Base-by-base conservation (phyloP, 2,888 invertebrate species). In the Perizoma flavofasciatum region DNA sequence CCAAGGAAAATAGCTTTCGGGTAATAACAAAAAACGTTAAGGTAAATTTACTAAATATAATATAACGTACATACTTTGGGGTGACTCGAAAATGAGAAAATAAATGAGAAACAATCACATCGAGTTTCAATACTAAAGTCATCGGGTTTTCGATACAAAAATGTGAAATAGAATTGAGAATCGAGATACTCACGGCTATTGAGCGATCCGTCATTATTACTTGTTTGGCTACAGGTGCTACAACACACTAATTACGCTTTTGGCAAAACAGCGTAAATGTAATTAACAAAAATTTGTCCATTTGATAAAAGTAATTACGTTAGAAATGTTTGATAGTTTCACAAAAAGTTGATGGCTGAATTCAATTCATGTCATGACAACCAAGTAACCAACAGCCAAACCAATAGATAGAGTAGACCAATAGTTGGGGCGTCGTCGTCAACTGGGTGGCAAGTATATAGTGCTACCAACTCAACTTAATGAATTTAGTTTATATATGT, bases 121-220 rank as follows among this genome's bases (percentile, higher is more conserved):
- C 77, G 75, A 74, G 73, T 77, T 74, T 61, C 69, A 56, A 58
- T 69, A 67, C 72, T 73, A 73, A 62, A 68, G 68, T 65, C 64
- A 69, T 66, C 66, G 34, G 46, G 40, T 55, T 56, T 55, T 45
- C 54, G 65, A 64, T 68, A 61, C 52, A 49, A 67, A 66, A 64
- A 49, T 55, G 49, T 32, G 1, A 6, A 5, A 43, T 37, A 51
- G n/a, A 61, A 63, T 45, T 54, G 56, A 46, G 60, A 61, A 40
- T 50, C 54, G 58, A 49, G 52, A 60, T 65, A 82, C 88, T 83
- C 77, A 89, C 89, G 65, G 89, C 86, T 72, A 89, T 89, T 32
- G 84, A 75, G 71, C 89, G 83, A 59, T 89, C 89, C 55, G 83
- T 73, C 88, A 89, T 89, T 55, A 63, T 75, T 46, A 44, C 49